phyloP scores from a whole-genome alignment of 2,113 vertebrate species.

The Chrysemys picta region DNA sequence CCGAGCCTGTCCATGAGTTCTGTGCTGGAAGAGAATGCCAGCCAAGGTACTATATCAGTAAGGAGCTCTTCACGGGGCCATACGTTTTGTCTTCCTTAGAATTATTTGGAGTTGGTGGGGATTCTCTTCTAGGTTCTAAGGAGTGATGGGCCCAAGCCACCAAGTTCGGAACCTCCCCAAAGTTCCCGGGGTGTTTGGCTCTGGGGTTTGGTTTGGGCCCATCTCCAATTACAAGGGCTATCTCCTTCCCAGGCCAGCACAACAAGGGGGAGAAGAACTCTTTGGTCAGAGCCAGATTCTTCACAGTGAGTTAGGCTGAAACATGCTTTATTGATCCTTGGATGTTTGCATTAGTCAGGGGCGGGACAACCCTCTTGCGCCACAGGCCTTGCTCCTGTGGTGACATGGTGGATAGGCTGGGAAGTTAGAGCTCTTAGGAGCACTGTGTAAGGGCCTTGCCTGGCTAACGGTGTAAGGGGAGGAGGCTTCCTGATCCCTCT shows the following conservation, averaged over 20 bases:
- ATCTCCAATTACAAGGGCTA: accelerated
- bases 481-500: neutral
- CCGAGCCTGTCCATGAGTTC: constrained; percentile 96
- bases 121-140: neutral
- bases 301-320: neutral
- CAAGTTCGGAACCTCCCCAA: neutral
- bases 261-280: accelerated
- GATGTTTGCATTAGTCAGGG: neutral
- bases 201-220: neutral
- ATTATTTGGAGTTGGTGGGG: neutral
- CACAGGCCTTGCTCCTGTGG: neutral
- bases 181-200: neutral
- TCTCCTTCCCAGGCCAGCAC: neutral
- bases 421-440: neutral
- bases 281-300: neutral
- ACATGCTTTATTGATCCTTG: neutral
- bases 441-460: neutral
- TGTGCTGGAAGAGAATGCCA: constrained; percentile 96
- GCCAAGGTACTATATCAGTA: constrained; percentile 84
- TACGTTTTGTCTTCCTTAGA: neutral
- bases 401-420: neutral
- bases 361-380: accelerated
- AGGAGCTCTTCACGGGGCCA: neutral
- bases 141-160: neutral
- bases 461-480: neutral